Base-by-base conservation (phyloP, 1,140 invertebrate species). In the Oreohelix idahoensis region DNA sequence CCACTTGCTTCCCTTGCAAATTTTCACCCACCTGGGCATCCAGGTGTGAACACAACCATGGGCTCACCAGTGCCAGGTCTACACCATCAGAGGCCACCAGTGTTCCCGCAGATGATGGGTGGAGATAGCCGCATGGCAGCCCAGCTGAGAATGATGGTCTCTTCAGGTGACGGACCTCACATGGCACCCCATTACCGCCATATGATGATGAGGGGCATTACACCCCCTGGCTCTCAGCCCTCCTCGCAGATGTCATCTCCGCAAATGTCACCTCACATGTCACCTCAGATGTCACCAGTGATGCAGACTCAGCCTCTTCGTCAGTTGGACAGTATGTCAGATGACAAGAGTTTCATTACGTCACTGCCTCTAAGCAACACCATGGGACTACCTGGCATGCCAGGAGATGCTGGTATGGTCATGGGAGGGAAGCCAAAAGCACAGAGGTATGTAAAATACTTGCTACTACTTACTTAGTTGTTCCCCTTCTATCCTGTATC, bases 21-120 rank as follows among this genome's bases (percentile, higher is more conserved):
- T 49, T 85, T 80, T 77, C 84, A 77, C 35, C 70, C 76, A 75
- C 86, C 83, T 73, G 80, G 71, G 26, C 81, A 81, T 39, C 74
- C n/a, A n/a, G 74, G 32, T 32, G 45, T 51, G 51, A 83, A 69
- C 77, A 83, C 58, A 15, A 36, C 38, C 36, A 81, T 81, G 80
- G 51, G 76, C 39, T 35, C 84, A 73, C 53, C 84, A 66, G 58
- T 85, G 58, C 51, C 84, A 69, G 26, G 69, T 29, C 81, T 29
- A n/a, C 84, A 75, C 58, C 84, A 49, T 45, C 84, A 73, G 70
- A n/a, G 58, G 5, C 49, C 75, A 26, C 80, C 75, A 49, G 63
- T 78, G 78, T 82, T 79, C 70, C 75, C 58, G 8, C 84, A 49
- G 39, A 85, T 85, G 81, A 83, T 79, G 77, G 45, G 36, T 49